Evolutionary conservation across 2,113 vertebrate species (phyloP), one percentile per base, ranked within the genome.

Genomic region (Xiphophorus couchianus): DNA sequence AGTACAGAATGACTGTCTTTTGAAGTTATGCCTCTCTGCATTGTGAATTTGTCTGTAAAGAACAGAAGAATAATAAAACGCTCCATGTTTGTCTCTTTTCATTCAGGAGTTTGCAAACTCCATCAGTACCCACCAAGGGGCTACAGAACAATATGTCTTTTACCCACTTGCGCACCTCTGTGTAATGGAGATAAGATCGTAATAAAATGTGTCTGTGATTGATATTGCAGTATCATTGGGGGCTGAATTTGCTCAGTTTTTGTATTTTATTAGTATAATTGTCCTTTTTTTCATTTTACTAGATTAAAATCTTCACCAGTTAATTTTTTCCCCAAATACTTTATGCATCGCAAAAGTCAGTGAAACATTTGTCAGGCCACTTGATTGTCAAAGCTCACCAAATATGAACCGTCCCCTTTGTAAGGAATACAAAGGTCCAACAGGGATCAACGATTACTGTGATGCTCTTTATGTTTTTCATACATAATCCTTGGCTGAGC

Each of bases 1-100:
- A 84, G 77, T 39, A 73, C 86, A 84, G 89, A 88, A 70, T 42
- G 67, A 77, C 77, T 85, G 82, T 76, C 79, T 83, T 93, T 92
- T 91, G 90, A 94, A 87, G 89, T 76, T 37, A 37, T 37, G 37
- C 42, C 89, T 89, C 86, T 67, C 72, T 28, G 87, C 63, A 67
- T 76, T 77, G 37, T 62, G 63, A 71, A 77, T 84, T 74, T 86
- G 82, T 91, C 86, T 93, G 79, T 87, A 90, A 90, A 78, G 78
- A 84, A 80, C 58, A 78, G 65, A 51, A 74, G 67, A 70, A 89
- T 65, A 85, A 77, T 83, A 69, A 76, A 82, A 82, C 67, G 66
- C 54, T 74, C 81, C 81, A 69, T 81, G 84, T 67, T 74, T 60
- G 44, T 58, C 65, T 51, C 22, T 30, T 86, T 75, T 68, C 74